Evolutionary conservation across 2,113 vertebrate species (phyloP).

Genomic region (Indri indri): DNA sequence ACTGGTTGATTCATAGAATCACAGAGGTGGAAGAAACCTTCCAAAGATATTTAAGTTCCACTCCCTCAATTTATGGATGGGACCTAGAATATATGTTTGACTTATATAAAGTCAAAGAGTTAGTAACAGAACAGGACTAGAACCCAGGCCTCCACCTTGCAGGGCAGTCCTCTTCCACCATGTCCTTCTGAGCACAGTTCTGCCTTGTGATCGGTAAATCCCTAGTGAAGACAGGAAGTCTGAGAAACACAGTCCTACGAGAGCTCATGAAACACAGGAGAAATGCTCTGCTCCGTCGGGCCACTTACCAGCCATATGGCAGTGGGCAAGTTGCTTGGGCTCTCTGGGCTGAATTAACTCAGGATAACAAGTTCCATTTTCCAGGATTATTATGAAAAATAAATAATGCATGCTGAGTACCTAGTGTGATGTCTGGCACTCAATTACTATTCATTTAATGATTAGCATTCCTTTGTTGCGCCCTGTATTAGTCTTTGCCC

Average conservation of each 20-base stretch:
- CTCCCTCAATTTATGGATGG: not conserved
- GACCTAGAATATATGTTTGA: not conserved
- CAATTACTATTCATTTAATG: not conserved
- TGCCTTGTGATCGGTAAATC: not conserved
- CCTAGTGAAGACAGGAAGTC: not conserved
- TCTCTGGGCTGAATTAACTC: not conserved
- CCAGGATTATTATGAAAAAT: not conserved
- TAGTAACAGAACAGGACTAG: not conserved
- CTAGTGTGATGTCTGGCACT: not conserved
- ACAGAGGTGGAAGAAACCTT: not conserved
- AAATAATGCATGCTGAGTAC: not conserved
- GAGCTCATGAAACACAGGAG: too few relatives aligned
- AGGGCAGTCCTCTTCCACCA: not conserved
- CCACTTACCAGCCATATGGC: not conserved
- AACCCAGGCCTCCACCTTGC: fast-evolving
- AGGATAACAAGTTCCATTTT: not conserved
- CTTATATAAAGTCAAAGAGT: not conserved
- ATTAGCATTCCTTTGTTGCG: not conserved
- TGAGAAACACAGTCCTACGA: not conserved
- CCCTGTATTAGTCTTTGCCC: not conserved
- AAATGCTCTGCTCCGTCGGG: not conserved
- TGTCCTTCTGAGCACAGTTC: not conserved
- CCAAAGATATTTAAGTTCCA: not conserved
- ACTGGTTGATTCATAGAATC: not conserved
- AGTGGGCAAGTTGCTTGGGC: not conserved